Base-by-base conservation (phyloP, 2,888 invertebrate genomes). In the Suillia variegata region DNA sequence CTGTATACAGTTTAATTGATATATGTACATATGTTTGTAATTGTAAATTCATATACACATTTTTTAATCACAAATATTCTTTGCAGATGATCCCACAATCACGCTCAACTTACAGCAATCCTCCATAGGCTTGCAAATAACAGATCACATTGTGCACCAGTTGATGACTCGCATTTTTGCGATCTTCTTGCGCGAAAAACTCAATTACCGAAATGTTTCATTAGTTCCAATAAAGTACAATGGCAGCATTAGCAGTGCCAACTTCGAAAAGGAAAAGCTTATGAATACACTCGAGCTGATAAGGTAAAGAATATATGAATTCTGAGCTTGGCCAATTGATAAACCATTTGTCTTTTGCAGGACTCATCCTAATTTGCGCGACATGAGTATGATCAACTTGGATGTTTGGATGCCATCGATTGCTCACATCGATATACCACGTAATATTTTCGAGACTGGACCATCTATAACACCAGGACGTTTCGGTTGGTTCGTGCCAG, bases 381-480 rank as follows among this genome's bases (percentile, higher is more conserved):
- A 67, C 12, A 59, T 56, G 2, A 61, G 31, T 12, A 74, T 76
- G 71, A 84, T 92, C 17, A 90, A 92, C 76, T 79, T 91, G 71
- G 91, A 90, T 76, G 87, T 89, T 0, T 90, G 90, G 88, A 82
- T 88, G 61, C 85, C 87, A 20, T 85, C 89, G 0, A 86, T 88
- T 47, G 84, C 85, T 55, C 87, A 87, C 70, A 52, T 54, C 1
- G 81, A 84, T 66, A 42, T 75, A 75, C 68, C 79, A 79, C 62
- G 82, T 81, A 24, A 83, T 12, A 64, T 79, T n/a, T 59, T 61
- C 13, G 86, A 86, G 65, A 84, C 85, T 50, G 88, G 88, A 1
- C 80, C 80, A 8, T 71, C 75, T 1, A 67, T 73, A 47, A 58
- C 66, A 33, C 85, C 86, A 0, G 88, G 87, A 3, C 83, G 87